A percentile compares a stretch with the other conserved stretches of the same genome.
These are phyloP conservation scores for Paramuricea clavata DNA, from an alignment of 92 coral and sea anemone genomes.

Conservation along the genomic window DNA sequence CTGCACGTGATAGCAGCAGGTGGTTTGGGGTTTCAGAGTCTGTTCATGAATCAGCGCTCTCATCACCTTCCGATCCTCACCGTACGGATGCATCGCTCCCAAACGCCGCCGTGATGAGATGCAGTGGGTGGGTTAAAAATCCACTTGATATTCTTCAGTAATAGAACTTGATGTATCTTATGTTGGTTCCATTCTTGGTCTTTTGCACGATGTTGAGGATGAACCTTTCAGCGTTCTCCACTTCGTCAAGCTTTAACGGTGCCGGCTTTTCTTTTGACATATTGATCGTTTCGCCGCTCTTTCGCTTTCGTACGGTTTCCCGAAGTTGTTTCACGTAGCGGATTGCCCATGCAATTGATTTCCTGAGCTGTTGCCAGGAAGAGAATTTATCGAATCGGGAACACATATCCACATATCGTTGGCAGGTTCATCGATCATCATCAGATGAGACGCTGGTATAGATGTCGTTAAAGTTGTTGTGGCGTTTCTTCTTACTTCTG, in stretches of 20 bases:
- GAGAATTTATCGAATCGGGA: not conserved
- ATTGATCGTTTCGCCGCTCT: not conserved
- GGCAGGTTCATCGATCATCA: not conserved
- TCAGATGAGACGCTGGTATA: no score
- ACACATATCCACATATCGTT: not conserved
- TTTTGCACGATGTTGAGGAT: not conserved
- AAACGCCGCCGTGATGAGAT: constrained; percentile 49
- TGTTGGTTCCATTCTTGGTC: constrained; percentile 26
- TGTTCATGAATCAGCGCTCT: constrained; percentile 16
- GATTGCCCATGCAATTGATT: no score
- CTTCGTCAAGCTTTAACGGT: not conserved
- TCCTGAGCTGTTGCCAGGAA: not conserved
- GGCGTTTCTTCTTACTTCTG: not conserved
- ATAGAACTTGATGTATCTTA: constrained; percentile 16
- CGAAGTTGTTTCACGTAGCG: not conserved
- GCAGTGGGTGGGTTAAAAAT: constrained; percentile 36
- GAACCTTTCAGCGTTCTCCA: not conserved
- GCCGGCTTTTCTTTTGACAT: not conserved
- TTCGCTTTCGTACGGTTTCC: not conserved
- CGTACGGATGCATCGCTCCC: constrained; percentile 42
- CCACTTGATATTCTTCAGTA: constrained; percentile 33
- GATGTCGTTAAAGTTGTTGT: not conserved
- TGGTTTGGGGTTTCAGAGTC: constrained; percentile 36
- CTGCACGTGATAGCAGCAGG: constrained; percentile 10
- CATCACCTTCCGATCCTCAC: constrained; percentile 17